Conservation (phyloP, 2,113 vertebrate genomes). For the Mystacornis crossleyi region DNA sequence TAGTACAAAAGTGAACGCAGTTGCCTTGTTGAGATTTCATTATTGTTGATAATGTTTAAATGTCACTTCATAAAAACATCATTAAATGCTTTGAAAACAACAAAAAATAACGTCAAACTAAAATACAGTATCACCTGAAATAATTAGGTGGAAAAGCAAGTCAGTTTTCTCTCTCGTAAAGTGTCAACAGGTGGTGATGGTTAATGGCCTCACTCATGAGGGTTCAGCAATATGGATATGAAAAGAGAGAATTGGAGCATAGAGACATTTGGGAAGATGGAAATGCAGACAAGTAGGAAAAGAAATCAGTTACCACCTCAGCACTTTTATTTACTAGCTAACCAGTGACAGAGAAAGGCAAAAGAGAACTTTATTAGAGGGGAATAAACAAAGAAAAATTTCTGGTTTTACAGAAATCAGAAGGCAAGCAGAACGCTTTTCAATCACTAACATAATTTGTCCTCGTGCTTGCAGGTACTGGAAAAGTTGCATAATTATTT, state of each 20-base stretch:
- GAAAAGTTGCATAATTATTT: not conserved
- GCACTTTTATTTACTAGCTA: not conserved
- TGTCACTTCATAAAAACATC: not conserved
- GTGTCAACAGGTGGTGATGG: not conserved
- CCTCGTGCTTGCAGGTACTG: not conserved
- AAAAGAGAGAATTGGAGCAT: not conserved
- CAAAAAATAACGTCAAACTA: not conserved
- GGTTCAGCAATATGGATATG: not conserved
- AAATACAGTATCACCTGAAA: not conserved
- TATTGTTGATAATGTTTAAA: not conserved
- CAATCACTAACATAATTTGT: not conserved
- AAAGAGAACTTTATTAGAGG: not conserved
- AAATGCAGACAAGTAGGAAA: not conserved
- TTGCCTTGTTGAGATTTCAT: not conserved
- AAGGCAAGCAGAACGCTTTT: not conserved
- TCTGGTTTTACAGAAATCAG: not conserved
- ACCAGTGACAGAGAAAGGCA: not conserved
- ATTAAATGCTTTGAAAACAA: not conserved
- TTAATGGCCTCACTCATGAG: not conserved
- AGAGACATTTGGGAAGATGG: not conserved
- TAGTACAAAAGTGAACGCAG: not conserved
- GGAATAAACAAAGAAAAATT: not conserved
- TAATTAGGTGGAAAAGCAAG: not conserved
- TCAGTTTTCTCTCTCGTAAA: not conserved
- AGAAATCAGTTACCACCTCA: not conserved